Evolutionary conservation across 2,113 vertebrate genomes (phyloP).

Genomic region (Chlorodrepanis virens): DNA sequence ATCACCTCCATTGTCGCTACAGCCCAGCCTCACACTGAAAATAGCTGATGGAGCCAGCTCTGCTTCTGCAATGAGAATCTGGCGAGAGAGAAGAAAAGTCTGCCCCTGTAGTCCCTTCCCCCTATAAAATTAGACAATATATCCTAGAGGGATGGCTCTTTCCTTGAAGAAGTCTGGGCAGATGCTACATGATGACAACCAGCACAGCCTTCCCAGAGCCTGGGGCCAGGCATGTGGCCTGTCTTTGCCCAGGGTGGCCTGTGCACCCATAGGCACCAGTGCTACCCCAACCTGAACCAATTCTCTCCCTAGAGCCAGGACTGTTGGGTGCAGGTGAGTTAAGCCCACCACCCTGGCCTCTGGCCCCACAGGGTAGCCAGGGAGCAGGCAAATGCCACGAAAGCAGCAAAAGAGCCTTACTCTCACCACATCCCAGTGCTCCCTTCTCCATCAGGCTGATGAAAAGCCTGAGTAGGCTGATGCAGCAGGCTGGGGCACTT

Average conservation of each 20-base stretch:
- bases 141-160: neutral
- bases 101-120: neutral
- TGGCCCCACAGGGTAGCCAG: neutral
- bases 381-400: neutral
- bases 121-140: neutral
- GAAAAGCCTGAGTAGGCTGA: neutral
- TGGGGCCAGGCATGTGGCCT: rapidly evolving
- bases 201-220: neutral
- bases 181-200: neutral
- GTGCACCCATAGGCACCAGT: neutral
- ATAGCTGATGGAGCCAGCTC: neutral
- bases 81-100: neutral
- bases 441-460: neutral
- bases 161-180: neutral
- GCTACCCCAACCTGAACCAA: neutral
- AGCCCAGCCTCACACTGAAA: neutral
- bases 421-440: neutral
- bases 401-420: neutral
- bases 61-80: neutral
- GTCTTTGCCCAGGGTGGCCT: neutral
- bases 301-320: neutral
- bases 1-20: neutral
- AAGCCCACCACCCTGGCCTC: neutral
- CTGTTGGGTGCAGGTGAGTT: neutral
- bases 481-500: neutral